These are phyloP conservation scores for Eupithecia exiguata DNA, from an alignment of 2,888 invertebrate genomes.

Conservation along the genomic window DNA sequence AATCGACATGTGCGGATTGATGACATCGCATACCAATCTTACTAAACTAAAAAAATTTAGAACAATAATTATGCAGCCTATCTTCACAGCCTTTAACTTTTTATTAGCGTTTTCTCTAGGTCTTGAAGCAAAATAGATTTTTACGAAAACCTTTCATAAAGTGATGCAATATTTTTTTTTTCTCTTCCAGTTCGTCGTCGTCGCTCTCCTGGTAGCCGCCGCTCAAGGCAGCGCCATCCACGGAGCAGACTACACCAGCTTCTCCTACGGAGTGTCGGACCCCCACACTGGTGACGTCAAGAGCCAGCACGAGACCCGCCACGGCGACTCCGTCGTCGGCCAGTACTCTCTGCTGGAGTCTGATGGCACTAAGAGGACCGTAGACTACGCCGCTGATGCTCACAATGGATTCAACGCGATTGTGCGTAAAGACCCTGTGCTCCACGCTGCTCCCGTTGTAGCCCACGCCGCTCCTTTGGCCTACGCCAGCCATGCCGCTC, in stretches of 20 bases:
- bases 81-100: not conserved
- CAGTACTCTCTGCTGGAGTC: constrained; percentile 82
- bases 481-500: constrained; percentile 51
- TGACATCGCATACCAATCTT: not conserved
- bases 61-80: no score
- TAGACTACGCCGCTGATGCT: constrained; percentile 84
- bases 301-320: constrained; percentile 85
- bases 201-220: constrained; percentile 75
- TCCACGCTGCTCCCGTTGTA: constrained; percentile 60
- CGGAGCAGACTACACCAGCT: constrained; percentile 73
- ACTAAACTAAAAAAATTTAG: not conserved
- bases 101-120: not conserved
- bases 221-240: constrained; percentile 73
- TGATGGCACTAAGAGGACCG: constrained; percentile 86
- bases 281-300: constrained; percentile 80
- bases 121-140: no score
- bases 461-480: constrained; percentile 56
- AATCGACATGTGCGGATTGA: not conserved
- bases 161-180: not conserved
- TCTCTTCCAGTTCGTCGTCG: constrained; percentile 68
- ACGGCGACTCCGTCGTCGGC: constrained; percentile 85
- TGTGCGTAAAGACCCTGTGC: constrained; percentile 78
- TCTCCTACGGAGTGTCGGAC: constrained; percentile 78
- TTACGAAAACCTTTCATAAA: no score
- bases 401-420: constrained; percentile 84